A percentile compares a stretch with the other conserved stretches of the same genome.
Conservation (phyloP, 1,140 invertebrate species). For the Liolophura sinensis region DNA sequence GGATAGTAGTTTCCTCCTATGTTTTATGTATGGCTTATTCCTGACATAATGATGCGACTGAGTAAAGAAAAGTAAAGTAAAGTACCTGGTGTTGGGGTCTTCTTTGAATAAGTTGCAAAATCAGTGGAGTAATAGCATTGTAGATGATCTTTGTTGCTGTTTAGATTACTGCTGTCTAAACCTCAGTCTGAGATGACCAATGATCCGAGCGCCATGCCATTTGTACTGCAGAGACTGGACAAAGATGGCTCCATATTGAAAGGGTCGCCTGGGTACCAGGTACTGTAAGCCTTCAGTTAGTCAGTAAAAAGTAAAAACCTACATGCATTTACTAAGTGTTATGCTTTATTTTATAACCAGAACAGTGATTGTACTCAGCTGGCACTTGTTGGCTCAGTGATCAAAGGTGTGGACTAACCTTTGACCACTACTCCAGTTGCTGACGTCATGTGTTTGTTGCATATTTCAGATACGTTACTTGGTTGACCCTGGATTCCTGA, state of each 20-base stretch:
- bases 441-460: slow-evolving; percentile 8
- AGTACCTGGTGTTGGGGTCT: too few relatives aligned
- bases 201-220: slow-evolving; percentile 39
- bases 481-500: slow-evolving; percentile 57
- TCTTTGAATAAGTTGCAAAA: too few relatives aligned
- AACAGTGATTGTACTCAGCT: background rate
- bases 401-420: background rate
- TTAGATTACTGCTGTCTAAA: slow-evolving; percentile 45
- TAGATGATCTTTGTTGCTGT: background rate
- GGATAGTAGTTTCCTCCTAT: too few relatives aligned
- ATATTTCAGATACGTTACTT: slow-evolving; percentile 54
- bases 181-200: slow-evolving; percentile 42
- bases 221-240: slow-evolving; percentile 49
- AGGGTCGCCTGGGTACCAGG: slow-evolving; percentile 52
- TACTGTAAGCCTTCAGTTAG: slow-evolving; percentile 14
- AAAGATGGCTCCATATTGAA: slow-evolving; percentile 43
- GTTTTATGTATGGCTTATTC: too few relatives aligned
- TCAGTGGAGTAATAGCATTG: background rate
- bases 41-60: too few relatives aligned
- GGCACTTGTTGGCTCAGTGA: background rate
- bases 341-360: background rate
- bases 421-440: background rate
- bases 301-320: background rate
- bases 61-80: too few relatives aligned
- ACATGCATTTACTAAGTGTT: background rate